A percentile compares a stretch with the other conserved stretches of the same genome.
Conservation (phyloP, 2,113 vertebrate genomes). For the Pterocles orientalis region DNA sequence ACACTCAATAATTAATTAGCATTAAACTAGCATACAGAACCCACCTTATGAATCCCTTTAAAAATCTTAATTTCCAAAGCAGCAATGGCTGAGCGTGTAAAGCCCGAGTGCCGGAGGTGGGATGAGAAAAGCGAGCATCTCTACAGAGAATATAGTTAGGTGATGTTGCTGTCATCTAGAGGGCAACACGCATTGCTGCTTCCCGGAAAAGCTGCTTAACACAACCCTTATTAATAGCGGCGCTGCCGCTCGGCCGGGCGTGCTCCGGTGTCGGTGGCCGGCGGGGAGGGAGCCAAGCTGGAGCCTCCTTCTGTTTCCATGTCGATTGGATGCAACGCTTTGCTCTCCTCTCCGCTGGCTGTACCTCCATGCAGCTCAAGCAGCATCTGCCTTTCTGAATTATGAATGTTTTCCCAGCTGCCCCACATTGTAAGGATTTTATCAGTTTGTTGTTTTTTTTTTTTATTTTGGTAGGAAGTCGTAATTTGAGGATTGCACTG, state of each 20-base stretch:
- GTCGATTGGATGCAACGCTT: accelerated
- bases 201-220: not conserved
- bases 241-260: not conserved
- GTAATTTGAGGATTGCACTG: not conserved
- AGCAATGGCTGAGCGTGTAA: accelerated
- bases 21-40: not conserved
- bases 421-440: not conserved
- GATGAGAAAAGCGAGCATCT: not conserved
- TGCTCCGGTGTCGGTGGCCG: accelerated
- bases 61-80: not conserved
- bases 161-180: not conserved
- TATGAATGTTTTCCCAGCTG: not conserved
- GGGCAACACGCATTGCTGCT: not conserved
- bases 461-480: not conserved
- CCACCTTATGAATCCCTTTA: not conserved
- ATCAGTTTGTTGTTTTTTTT: not conserved
- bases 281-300: not conserved
- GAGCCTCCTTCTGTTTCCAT: not conserved
- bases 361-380: not conserved
- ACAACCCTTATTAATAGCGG: not conserved
- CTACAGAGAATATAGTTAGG: not conserved
- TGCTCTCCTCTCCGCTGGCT: not conserved
- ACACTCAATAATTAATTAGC: not conserved
- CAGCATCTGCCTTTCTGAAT: not conserved
- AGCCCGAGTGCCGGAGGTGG: not conserved